Conservation (phyloP, 2,888 invertebrate genomes). For the Cataglyphis altisquamis region DNA sequence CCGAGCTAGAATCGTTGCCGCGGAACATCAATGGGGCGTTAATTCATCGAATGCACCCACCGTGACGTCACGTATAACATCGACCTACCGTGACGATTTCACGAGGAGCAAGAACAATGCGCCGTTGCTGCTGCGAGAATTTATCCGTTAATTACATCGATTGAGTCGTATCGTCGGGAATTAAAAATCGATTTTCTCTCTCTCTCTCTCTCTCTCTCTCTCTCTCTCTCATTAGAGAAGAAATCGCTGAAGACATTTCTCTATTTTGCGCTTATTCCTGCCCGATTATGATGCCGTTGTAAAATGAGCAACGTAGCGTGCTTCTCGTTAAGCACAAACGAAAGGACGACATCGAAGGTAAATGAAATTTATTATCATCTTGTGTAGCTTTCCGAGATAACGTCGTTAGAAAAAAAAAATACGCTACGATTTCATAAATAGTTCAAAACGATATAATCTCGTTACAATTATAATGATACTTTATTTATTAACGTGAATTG, state of each 20-base stretch:
- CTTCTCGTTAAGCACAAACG: slow-evolving; percentile 18
- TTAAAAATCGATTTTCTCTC: slow-evolving; percentile 60
- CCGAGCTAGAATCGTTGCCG: slow-evolving; percentile 64
- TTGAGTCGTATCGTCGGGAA: slow-evolving; percentile 51
- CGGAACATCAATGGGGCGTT: slow-evolving; percentile 74
- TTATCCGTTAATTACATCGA: slow-evolving; percentile 66
- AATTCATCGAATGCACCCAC: slow-evolving; percentile 67
- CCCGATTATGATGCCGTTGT: slow-evolving; percentile 25
- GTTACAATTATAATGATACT: background rate
- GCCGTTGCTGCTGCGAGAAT: slow-evolving; percentile 46
- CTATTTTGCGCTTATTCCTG: slow-evolving; percentile 31
- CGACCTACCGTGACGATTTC: slow-evolving; percentile 70
- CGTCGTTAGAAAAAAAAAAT: background rate
- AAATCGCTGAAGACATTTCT: slow-evolving; percentile 29
- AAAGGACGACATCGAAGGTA: slow-evolving; percentile 1
- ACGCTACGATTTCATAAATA: background rate
- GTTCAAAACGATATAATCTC: background rate
- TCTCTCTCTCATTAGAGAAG: background rate
- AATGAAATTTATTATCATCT: slow-evolving; percentile 30
- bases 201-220: slow-evolving; percentile 26
- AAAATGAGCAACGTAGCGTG: slow-evolving; percentile 28
- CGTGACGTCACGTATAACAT: slow-evolving; percentile 71
- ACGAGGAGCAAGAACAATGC: slow-evolving; percentile 65
- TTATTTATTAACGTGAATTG: background rate
- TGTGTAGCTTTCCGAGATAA: background rate